Percentiles rank a stretch among this genome's conserved stretches.
Conservation (phyloP, 1,140 invertebrate species). For the Popillia japonica region DNA sequence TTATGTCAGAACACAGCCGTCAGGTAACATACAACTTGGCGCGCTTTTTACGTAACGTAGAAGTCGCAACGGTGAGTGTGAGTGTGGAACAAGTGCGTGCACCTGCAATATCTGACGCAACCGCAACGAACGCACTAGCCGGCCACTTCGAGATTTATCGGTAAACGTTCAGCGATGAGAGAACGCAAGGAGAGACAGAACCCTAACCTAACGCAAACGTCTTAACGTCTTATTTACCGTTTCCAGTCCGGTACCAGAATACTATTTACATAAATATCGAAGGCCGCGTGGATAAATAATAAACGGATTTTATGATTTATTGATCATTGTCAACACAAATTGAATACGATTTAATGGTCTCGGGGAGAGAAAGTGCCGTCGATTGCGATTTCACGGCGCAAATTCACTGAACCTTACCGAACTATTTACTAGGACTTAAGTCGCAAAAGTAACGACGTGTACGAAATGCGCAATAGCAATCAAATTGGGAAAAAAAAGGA, state of each 20-base stretch:
- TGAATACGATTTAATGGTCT: conserved; percentile 28
- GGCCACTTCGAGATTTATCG: conserved; percentile 25
- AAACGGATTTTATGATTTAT: conserved; percentile 30
- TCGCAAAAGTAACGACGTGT: too few relatives aligned
- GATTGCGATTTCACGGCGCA: not conserved
- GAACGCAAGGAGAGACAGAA: conserved; percentile 21
- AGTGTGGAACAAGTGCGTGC: conserved; percentile 7
- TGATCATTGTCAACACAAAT: conserved; percentile 21
- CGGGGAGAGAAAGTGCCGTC: not conserved
- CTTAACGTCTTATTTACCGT: conserved; percentile 29
- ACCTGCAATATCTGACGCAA: conserved; percentile 34
- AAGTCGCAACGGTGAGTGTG: conserved; percentile 30
- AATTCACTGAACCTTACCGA: not conserved
- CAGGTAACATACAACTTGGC: conserved; percentile 8
- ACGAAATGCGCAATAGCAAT: too few relatives aligned
- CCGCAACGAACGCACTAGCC: conserved; percentile 9
- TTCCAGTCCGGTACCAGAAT: conserved; percentile 12
- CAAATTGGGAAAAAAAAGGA: too few relatives aligned
- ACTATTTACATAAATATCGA: conserved; percentile 34
- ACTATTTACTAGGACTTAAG: not conserved
- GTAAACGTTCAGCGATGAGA: conserved; percentile 3
- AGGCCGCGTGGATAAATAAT: conserved; percentile 16
- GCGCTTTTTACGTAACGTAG: conserved; percentile 32
- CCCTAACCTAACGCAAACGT: conserved; percentile 30
- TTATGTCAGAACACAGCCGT: conserved; percentile 5